Evolutionary conservation across 2,797 vertebrate species (phyloP), one percentile per base, ranked within the genome.

Genomic region (Triplophysa yarkandensis): DNA sequence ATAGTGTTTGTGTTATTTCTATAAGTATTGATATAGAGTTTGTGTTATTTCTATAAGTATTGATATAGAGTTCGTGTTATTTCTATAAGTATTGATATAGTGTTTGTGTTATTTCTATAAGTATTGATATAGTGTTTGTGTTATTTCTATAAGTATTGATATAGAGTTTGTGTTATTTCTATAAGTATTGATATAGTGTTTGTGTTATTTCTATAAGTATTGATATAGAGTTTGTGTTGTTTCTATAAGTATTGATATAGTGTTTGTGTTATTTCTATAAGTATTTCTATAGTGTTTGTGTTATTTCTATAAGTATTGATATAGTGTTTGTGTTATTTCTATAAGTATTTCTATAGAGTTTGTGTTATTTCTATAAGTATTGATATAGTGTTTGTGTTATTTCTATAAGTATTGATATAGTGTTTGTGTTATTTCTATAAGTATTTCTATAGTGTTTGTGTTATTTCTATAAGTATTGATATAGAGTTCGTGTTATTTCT

Each of bases 171-270:
- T 11, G 8, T 46, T 17, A 34, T n/a, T n/a, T n/a, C n/a, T n/a
- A n/a, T n/a, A 4, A 2, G 0, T 9, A 61, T 2, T n/a, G n/a
- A n/a, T n/a, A n/a, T n/a, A n/a, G 11, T 36, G 34, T 11, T 30
- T 39, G 6, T 75, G 58, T 76, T 83, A 85, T 82, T 74, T 83
- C 86, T 64, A n/a, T n/a, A n/a, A n/a, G n/a, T n/a, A n/a, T n/a
- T n/a, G n/a, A n/a, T n/a, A n/a, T n/a, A n/a, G n/a, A n/a, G n/a
- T n/a, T n/a, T n/a, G n/a, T 46, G 0, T 8, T n/a, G 2, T 44
- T 0, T 17, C 17, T 8, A 34, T 34, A 34, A 34, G 6, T 36
- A n/a, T n/a, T n/a, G 17, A 10, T 5, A 27, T 17, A 13, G 8
- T 62, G 67, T 21, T 62, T 19, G 17, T 11, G 8, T 46, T 17